These are phyloP conservation scores for Caenorhabditis wallacei DNA, from an alignment of 2,888 invertebrate species.

Conservation along the genomic window DNA sequence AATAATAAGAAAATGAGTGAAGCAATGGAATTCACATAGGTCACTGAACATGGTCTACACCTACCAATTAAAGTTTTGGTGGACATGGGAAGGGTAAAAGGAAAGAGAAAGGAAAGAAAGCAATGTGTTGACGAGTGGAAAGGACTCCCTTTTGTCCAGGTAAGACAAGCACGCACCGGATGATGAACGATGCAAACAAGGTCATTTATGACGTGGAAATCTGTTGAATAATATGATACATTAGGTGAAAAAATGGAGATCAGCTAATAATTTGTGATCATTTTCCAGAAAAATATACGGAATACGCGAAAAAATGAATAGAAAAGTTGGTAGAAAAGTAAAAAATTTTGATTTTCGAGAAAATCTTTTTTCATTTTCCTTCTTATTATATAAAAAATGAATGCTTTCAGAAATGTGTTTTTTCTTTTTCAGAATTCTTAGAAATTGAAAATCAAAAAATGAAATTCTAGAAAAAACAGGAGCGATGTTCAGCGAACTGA, in stretches of 20 bases:
- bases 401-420: too few species aligned
- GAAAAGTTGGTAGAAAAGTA: background rate
- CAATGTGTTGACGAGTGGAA: conserved; percentile 1
- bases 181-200: conserved; percentile 28
- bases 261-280: background rate
- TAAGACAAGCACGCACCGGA: conserved; percentile 29
- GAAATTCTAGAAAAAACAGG: background rate
- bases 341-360: too few species aligned
- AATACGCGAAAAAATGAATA: too few species aligned
- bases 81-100: conserved; percentile 27
- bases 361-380: too few species aligned
- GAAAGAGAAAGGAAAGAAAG: conserved; percentile 1
- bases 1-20: conserved; percentile 33
- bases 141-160: conserved; percentile 20
- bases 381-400: too few species aligned
- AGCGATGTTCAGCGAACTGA: background rate
- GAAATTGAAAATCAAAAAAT: background rate
- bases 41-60: conserved; percentile 48
- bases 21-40: conserved; percentile 39
- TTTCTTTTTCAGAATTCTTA: too few species aligned
- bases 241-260: conserved; percentile 8
- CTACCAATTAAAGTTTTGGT: conserved; percentile 52
- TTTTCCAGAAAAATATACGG: too few species aligned
- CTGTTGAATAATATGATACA: conserved; percentile 11
- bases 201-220: conserved; percentile 28